These are phyloP conservation scores for Pelobates cultripes DNA, from an alignment of 2,797 vertebrate species.

Conservation along the genomic window DNA sequence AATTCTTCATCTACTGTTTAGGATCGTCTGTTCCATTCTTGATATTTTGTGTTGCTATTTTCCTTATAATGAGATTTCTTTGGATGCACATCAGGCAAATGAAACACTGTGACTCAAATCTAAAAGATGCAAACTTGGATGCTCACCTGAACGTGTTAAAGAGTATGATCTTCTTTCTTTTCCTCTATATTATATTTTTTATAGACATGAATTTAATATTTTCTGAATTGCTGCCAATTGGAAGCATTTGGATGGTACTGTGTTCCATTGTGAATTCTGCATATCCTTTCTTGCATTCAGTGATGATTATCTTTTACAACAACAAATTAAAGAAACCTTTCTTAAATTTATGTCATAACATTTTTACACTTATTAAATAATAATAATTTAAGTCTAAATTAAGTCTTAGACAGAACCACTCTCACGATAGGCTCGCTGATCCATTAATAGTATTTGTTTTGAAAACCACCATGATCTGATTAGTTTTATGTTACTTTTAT, in stretches of 20 bases:
- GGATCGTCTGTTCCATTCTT: background rate
- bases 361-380: no score
- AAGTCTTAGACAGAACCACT: no score
- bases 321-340: no score
- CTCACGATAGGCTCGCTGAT: no score
- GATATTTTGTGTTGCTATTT: background rate
- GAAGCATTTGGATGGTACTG: background rate
- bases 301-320: no score
- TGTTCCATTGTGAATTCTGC: background rate
- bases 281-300: background rate
- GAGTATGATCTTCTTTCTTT: background rate
- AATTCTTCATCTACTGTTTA: background rate
- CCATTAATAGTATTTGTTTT: no score
- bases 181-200: slow-evolving; percentile 4
- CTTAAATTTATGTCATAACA: no score
- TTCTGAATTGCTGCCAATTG: background rate
- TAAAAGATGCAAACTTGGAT: background rate
- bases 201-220: background rate
- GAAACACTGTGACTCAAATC: background rate
- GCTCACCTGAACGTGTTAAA: background rate
- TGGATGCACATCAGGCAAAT: slow-evolving; percentile 6
- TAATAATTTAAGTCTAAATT: no score
- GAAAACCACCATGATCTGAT: no score
- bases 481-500: no score
- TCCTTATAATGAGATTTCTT: background rate